These are phyloP conservation scores for Amblyjoppa proteus DNA, from an alignment of 2,888 invertebrate genomes.

Conservation along the genomic window DNA sequence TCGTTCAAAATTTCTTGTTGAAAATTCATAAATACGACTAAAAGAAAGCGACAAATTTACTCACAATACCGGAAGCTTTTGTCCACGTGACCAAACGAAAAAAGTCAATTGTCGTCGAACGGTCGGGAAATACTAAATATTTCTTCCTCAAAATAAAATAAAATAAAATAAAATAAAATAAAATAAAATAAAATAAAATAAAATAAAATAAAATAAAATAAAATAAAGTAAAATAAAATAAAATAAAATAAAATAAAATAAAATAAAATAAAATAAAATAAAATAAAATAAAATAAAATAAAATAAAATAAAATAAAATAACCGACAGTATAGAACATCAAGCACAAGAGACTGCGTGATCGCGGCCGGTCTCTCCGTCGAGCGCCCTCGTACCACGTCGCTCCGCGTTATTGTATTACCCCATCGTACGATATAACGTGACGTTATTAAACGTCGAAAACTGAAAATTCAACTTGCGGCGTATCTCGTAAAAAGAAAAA, in stretches of 20 bases:
- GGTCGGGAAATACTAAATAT: constrained; percentile 34
- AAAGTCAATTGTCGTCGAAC: constrained; percentile 52
- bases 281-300: too few relatives aligned
- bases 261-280: too few relatives aligned
- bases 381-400: constrained; percentile 6
- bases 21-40: neutral
- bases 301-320: neutral
- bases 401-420: constrained; percentile 30
- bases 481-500: neutral
- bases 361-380: constrained; percentile 15
- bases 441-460: constrained; percentile 24
- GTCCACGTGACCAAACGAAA: constrained; percentile 24
- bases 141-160: constrained; percentile 10
- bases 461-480: constrained; percentile 5
- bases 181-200: neutral
- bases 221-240: neutral
- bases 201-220: neutral
- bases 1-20: neutral
- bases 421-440: constrained; percentile 3
- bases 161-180: constrained; percentile 5
- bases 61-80: neutral
- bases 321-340: constrained; percentile 38
- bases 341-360: constrained; percentile 46
- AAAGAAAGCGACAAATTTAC: too few relatives aligned
- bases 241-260: too few relatives aligned